Percentiles rank a stretch among this genome's conserved stretches.
Evolutionary conservation across 1,140 invertebrate genomes (phyloP).

Genomic region (Eupeodes corollae): DNA sequence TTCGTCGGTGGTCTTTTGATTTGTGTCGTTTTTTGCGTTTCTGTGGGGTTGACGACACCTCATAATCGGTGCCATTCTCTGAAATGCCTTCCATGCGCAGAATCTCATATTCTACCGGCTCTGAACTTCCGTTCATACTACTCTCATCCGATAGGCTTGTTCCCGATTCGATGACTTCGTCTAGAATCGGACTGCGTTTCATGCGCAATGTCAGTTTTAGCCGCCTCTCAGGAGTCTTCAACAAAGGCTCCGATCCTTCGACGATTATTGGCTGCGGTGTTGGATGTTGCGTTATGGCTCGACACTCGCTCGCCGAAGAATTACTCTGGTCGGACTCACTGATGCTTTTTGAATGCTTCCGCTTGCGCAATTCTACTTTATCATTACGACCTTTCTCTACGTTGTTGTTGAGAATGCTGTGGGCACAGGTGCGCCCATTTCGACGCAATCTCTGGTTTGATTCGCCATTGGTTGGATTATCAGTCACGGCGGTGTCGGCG

Average conservation of each 20-base stretch:
- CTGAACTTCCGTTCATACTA: conserved; percentile 5
- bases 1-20: conserved; percentile 45
- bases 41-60: conserved; percentile 23
- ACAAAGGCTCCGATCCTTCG: conserved; percentile 14
- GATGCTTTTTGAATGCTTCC: conserved; percentile 3
- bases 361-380: background rate
- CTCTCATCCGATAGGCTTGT: conserved; percentile 51
- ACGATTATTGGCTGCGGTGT: conserved; percentile 10
- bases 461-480: background rate
- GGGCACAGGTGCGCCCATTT: too few relatives aligned
- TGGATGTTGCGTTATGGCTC: conserved; percentile 9
- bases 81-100: conserved; percentile 68
- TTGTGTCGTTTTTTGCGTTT: conserved; percentile 57
- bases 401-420: too few relatives aligned
- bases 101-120: conserved; percentile 62
- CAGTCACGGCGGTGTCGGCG: background rate
- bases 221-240: conserved; percentile 45
- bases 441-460: too few relatives aligned
- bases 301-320: conserved; percentile 36
- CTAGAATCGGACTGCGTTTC: conserved; percentile 72
- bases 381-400: too few relatives aligned
- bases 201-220: conserved; percentile 72
- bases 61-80: conserved; percentile 41
- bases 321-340: conserved; percentile 29
- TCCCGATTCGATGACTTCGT: conserved; percentile 73